Conservation (phyloP, 2,113 vertebrate genomes). For the Pomatorhinus ruficollis region DNA sequence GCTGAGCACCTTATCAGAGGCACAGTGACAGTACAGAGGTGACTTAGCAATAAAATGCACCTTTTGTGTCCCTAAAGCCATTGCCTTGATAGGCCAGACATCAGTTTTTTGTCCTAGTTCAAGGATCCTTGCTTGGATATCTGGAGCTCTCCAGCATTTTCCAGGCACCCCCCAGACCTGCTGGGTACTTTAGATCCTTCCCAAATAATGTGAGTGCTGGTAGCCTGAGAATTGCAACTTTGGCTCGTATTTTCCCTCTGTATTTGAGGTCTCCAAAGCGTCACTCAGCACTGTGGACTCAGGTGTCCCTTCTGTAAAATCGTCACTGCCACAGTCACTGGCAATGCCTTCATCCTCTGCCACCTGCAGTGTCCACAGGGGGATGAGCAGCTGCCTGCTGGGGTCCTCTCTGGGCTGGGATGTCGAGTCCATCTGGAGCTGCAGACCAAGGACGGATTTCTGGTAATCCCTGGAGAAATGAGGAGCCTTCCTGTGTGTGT, state of each 20-base stretch:
- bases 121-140: background rate
- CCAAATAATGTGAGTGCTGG: background rate
- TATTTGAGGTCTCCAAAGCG: background rate
- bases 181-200: background rate
- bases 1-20: background rate
- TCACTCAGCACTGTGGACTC: background rate
- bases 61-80: background rate
- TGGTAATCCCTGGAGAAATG: background rate
- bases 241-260: background rate
- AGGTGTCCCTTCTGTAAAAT: background rate
- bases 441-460: rapidly evolving
- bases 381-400: background rate
- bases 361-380: background rate
- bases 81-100: background rate
- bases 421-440: rapidly evolving
- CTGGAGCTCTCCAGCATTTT: background rate
- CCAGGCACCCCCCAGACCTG: background rate
- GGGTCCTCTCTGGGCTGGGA: background rate
- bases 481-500: background rate
- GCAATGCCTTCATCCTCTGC: constrained; percentile 30
- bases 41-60: background rate
- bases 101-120: background rate
- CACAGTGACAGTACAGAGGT: background rate
- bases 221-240: background rate
- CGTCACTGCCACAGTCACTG: background rate